A percentile compares a stretch with the other conserved stretches of the same genome.
These are phyloP conservation scores for Hormaphis cornu DNA, from an alignment of 1,140 invertebrate genomes.

Conservation along the genomic window DNA sequence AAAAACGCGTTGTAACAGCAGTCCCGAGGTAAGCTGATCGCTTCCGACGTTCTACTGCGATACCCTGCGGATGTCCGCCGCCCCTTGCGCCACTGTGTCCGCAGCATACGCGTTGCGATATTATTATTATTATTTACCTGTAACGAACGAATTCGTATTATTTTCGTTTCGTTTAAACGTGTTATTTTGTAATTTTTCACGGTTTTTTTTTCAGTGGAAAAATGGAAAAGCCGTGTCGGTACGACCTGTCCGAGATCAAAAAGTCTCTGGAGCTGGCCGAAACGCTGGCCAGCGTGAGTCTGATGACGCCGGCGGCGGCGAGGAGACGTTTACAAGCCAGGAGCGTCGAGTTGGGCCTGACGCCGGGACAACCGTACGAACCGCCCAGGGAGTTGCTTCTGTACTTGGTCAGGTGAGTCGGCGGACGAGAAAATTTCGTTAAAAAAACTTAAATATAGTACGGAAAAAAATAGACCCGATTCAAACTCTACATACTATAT, in stretches of 20 bases:
- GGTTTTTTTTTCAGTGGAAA: background rate
- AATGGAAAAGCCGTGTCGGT: constrained; percentile 10
- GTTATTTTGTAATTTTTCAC: background rate
- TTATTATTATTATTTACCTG: too few relatives aligned
- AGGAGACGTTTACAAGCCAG: constrained; percentile 47
- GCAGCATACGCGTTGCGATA: too few relatives aligned
- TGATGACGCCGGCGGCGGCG: constrained; percentile 49
- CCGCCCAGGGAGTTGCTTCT: constrained; percentile 53
- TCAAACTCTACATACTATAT: too few relatives aligned
- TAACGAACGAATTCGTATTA: too few relatives aligned
- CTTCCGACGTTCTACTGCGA: too few relatives aligned
- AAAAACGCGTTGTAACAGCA: too few relatives aligned
- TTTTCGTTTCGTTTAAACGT: background rate
- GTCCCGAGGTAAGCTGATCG: too few relatives aligned
- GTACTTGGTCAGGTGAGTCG: constrained; percentile 53
- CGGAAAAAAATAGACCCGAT: too few relatives aligned
- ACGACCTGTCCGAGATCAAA: constrained; percentile 42
- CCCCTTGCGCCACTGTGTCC: too few relatives aligned
- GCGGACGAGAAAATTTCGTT: too few relatives aligned
- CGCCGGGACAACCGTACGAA: constrained; percentile 45
- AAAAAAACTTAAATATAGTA: too few relatives aligned
- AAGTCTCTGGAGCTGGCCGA: constrained; percentile 50
- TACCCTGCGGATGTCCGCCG: too few relatives aligned
- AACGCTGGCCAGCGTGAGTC: constrained; percentile 48
- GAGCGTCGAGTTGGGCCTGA: constrained; percentile 44